These are phyloP conservation scores for Melangyna quadrimaculata DNA, from an alignment of 2,888 invertebrate genomes.

Conservation along the genomic window DNA sequence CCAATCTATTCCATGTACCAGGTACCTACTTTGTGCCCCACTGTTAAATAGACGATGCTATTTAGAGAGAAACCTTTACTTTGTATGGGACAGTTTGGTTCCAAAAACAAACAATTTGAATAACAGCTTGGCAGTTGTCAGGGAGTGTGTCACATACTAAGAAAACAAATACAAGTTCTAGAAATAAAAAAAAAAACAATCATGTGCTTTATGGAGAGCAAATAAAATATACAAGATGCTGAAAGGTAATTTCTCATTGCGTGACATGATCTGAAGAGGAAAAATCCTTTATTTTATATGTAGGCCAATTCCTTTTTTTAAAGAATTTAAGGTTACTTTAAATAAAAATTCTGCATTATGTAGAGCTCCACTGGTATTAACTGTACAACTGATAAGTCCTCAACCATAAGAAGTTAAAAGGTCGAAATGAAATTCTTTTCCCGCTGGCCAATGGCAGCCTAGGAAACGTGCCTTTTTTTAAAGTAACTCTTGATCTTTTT, in stretches of 20 bases:
- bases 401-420: too few relatives aligned
- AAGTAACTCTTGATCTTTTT: too few relatives aligned
- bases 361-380: too few relatives aligned
- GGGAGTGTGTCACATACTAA: background rate
- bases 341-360: background rate
- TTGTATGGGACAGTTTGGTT: background rate
- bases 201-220: background rate
- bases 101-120: constrained; percentile 49
- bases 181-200: background rate
- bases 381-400: too few relatives aligned
- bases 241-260: constrained; percentile 42
- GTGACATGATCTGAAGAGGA: constrained; percentile 39
- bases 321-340: background rate
- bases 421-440: too few relatives aligned
- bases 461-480: too few relatives aligned
- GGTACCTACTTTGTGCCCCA: too few relatives aligned
- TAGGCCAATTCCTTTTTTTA: background rate
- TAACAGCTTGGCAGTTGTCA: constrained; percentile 48
- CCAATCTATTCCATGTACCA: too few relatives aligned
- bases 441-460: too few relatives aligned
- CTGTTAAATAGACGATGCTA: background rate
- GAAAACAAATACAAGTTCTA: constrained; percentile 3
- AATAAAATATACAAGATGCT: background rate
- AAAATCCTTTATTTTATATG: too few relatives aligned
- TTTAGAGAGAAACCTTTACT: constrained; percentile 19